Evolutionary conservation across 2,797 vertebrate species (phyloP).

Genomic region (Amniataba percoides): DNA sequence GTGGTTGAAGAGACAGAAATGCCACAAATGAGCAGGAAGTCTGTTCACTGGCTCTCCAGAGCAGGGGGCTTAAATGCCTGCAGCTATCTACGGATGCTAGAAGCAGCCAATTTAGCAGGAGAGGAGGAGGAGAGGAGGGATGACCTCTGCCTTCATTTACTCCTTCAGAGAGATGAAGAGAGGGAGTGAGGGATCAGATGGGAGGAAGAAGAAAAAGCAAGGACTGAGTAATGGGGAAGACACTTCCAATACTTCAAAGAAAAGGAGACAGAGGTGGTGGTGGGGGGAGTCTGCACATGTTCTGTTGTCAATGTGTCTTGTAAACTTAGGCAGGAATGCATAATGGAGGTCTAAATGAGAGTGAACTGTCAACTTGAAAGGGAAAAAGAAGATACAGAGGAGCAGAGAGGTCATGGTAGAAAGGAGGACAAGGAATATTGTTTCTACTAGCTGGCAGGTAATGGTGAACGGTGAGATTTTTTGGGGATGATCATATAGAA

Average conservation of each 20-base stretch:
- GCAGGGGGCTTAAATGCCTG: conserved; percentile 74
- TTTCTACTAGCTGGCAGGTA: conserved; percentile 61
- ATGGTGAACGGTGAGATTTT: conserved; percentile 50
- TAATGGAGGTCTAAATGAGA: conserved; percentile 83
- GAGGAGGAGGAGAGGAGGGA: conserved; percentile 79
- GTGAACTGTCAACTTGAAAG: conserved; percentile 81
- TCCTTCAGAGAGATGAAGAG: conserved; percentile 79
- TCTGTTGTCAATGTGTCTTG: conserved; percentile 84
- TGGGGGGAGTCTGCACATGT: conserved; percentile 67
- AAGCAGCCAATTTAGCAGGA: conserved; percentile 87
- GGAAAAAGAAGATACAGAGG: conserved; percentile 60
- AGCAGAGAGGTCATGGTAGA: conserved; percentile 65
- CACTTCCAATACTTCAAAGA: conserved; percentile 79
- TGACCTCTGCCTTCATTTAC: conserved; percentile 85
- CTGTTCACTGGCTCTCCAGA: conserved; percentile 76
- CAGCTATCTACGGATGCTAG: conserved; percentile 76
- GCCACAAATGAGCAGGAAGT: conserved; percentile 83
- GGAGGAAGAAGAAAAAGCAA: conserved; percentile 73
- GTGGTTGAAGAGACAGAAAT: conserved; percentile 80
- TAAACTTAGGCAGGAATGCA: conserved; percentile 81
- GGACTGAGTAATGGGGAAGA: conserved; percentile 82
- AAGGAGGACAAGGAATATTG: conserved; percentile 53
- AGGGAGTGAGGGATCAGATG: conserved; percentile 75
- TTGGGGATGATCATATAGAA: conserved; percentile 22
- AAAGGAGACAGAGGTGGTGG: conserved; percentile 65